Evolutionary conservation across 1,140 invertebrate species (phyloP), one percentile per base, ranked within the genome.

Genomic region (Laupala kohalensis): DNA sequence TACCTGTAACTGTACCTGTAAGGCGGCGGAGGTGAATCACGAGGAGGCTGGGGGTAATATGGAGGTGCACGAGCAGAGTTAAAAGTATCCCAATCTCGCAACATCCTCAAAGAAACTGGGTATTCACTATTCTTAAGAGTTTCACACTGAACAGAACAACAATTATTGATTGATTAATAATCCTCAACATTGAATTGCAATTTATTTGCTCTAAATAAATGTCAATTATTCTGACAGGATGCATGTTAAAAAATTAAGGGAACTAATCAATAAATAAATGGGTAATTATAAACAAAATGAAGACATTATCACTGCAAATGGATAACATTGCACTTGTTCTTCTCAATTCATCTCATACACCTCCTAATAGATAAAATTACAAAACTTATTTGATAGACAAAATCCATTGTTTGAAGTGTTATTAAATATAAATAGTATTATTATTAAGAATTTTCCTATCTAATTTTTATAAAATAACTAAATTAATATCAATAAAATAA

Each of bases 21-120:
- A 5, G 79, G 76, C 37, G 81, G 77, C 24, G 80, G 81, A 0
- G 81, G 77, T 24, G 80, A 81, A 0, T 80, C 80, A 69, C 81
- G 78, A 74, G 81, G 81, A n/a, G 81, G 76, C 70, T 80, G 77
- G 30, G 80, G 80, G 29, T 77, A 80, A 69, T 75, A 78, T 12
- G 72, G 74, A 0, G 78, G 76, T 6, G 78, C 76, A 15, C 77
- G 74, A 6, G 77, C 74, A 4, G 77, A 74, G 25, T 80, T 76
- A 25, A 77, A 23, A 0, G 67, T 29, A 29, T 68, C 67, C 67
- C 27, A n/a, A n/a, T 68, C 29, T 5, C 67, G 27, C 3, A 68
- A 12, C 12, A 68, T 27, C 29, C 27, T 68, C 67, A 68, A 6
- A 27, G 67, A 29, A 27, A 68, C 29, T 28, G 67, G 29, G 26